Conservation (phyloP, 1,140 invertebrate species). For the Cyrtorhinus lividipennis region DNA sequence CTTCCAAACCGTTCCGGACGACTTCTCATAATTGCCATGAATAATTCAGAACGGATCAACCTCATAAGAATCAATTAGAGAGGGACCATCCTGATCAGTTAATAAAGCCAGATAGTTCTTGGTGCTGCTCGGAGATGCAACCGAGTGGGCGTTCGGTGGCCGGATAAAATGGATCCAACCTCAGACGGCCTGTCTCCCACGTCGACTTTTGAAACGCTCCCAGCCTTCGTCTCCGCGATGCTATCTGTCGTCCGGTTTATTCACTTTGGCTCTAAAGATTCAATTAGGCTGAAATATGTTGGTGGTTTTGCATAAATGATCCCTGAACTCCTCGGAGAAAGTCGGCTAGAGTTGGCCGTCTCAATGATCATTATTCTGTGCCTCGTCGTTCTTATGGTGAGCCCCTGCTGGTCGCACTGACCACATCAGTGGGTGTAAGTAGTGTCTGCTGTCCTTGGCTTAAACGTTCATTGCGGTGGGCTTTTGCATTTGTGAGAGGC, state of each 20-base stretch:
- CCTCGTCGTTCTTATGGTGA: too few relatives aligned
- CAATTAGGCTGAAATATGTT: not conserved
- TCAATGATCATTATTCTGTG: too few relatives aligned
- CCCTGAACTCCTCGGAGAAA: too few relatives aligned
- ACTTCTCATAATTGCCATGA: not conserved
- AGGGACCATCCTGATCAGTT: not conserved
- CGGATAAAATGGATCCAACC: not conserved
- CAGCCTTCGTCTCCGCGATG: not conserved
- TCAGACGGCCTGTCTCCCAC: not conserved
- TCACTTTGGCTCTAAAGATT: not conserved
- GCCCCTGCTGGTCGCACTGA: too few relatives aligned
- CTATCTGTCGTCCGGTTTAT: not conserved
- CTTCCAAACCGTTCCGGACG: too few relatives aligned
- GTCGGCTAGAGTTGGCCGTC: too few relatives aligned
- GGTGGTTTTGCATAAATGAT: too few relatives aligned
- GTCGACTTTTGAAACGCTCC: not conserved
- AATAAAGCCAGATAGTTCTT: not conserved
- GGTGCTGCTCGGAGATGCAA: not conserved
- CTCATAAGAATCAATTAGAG: not conserved
- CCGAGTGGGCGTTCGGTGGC: not conserved
- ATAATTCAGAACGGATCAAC: not conserved
- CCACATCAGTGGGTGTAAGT: too few relatives aligned
- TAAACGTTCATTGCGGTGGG: too few relatives aligned
- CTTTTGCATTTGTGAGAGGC: too few relatives aligned
- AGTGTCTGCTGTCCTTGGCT: too few relatives aligned